Conservation (phyloP, 2,888 invertebrate species). For the Protophormia terraenovae region DNA sequence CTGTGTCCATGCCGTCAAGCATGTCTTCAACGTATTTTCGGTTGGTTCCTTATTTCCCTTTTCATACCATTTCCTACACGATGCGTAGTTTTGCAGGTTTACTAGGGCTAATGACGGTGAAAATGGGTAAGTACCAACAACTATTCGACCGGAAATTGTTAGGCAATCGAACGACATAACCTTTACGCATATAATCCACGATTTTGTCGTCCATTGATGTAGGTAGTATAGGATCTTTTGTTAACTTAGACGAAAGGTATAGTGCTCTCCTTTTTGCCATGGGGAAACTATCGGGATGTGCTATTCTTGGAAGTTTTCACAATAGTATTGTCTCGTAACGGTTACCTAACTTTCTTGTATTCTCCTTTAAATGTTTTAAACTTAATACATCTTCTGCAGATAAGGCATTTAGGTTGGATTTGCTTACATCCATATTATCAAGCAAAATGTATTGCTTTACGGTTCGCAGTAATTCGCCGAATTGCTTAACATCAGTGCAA, state of each 20-base stretch:
- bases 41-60: no score
- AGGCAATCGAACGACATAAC: neutral
- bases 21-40: no score
- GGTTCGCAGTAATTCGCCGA: constrained; percentile 14
- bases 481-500: no score
- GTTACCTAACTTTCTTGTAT: neutral
- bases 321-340: constrained; percentile 30
- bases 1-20: constrained; percentile 68
- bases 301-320: neutral
- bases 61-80: no score
- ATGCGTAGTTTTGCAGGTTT: constrained; percentile 70
- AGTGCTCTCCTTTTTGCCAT: constrained; percentile 30
- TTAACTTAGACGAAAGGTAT: neutral
- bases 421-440: constrained; percentile 59
- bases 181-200: neutral
- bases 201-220: constrained; percentile 21
- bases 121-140: constrained; percentile 71
- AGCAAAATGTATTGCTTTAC: constrained; percentile 52
- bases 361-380: neutral
- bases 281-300: constrained; percentile 23
- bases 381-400: neutral
- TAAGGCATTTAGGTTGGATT: neutral
- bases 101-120: constrained; percentile 70
- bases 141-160: neutral
- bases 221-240: constrained; percentile 1